phyloP scores from a whole-genome alignment of 1,140 invertebrate species.

The Pseudomyrmex dendroicus region DNA sequence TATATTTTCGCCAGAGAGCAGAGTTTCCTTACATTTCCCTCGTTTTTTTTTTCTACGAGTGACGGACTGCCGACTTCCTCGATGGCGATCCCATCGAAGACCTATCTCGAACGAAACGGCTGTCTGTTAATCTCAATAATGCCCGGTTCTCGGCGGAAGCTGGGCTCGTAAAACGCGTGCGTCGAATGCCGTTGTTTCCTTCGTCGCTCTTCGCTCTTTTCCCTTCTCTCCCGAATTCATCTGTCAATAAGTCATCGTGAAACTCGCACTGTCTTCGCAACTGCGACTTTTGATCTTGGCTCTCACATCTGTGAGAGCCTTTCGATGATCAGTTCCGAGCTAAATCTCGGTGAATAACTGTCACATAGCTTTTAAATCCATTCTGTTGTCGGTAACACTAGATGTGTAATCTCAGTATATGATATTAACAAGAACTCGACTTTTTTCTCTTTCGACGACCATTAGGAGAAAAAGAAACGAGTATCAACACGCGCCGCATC shows the following conservation, averaged over 20 bases:
- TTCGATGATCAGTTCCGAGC: too few relatives aligned
- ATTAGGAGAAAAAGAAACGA: constrained; percentile 7
- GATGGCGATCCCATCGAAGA: constrained; percentile 68
- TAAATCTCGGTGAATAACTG: too few relatives aligned
- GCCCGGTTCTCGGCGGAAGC: constrained; percentile 75
- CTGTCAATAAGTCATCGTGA: constrained; percentile 40
- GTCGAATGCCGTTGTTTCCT: constrained; percentile 21
- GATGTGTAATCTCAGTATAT: too few relatives aligned
- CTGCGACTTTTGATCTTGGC: constrained; percentile 7
- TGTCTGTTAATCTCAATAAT: constrained; percentile 81
- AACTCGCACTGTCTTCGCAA: constrained; percentile 31
- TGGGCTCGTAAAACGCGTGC: constrained; percentile 75
- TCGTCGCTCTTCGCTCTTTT: constrained; percentile 52
- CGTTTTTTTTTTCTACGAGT: not conserved
- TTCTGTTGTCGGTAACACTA: too few relatives aligned
- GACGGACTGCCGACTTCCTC: constrained; percentile 59
- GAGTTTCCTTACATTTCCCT: constrained; percentile 15
- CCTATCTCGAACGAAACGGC: constrained; percentile 57
- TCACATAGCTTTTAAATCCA: too few relatives aligned
- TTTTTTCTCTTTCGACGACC: not conserved
- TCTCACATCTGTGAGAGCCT: too few relatives aligned
- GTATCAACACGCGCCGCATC: constrained; percentile 6
- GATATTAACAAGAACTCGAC: too few relatives aligned
- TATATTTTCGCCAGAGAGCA: not conserved
- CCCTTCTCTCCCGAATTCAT: constrained; percentile 41